Evolutionary conservation across 2,797 vertebrate species (phyloP).

Genomic region (Luscinia megarhynchos): DNA sequence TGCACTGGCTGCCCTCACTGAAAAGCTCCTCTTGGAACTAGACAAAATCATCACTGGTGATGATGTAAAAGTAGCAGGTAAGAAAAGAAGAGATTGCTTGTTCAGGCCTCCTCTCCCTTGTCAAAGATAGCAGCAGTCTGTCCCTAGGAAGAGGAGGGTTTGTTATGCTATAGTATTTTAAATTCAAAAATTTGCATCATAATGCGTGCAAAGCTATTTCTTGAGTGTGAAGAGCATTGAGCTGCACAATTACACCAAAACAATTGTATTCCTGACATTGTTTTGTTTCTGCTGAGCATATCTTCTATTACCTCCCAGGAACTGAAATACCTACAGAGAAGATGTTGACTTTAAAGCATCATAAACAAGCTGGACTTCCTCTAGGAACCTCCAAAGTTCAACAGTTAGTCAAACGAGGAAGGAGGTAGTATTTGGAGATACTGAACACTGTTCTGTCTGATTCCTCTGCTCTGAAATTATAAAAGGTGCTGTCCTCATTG

Average conservation of each 20-base stretch:
- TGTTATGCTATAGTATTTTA: background rate
- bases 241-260: background rate
- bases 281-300: background rate
- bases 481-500: background rate
- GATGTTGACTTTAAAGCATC: background rate
- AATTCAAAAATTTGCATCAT: background rate
- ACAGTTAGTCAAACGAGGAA: constrained; percentile 24
- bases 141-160: background rate
- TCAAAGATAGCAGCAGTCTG: background rate
- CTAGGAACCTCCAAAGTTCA: background rate
- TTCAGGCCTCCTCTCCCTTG: background rate
- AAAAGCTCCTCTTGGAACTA: constrained; percentile 83
- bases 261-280: background rate
- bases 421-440: constrained; percentile 69
- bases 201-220: background rate
- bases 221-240: background rate
- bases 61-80: constrained; percentile 78
- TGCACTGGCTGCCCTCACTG: constrained; percentile 79
- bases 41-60: constrained; percentile 79
- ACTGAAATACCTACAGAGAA: constrained; percentile 50
- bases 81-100: background rate
- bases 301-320: constrained; percentile 37
- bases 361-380: constrained; percentile 23
- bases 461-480: background rate
- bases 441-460: background rate